These are phyloP conservation scores for Zingel zingel DNA, from an alignment of 2,113 vertebrate species.

Conservation along the genomic window DNA sequence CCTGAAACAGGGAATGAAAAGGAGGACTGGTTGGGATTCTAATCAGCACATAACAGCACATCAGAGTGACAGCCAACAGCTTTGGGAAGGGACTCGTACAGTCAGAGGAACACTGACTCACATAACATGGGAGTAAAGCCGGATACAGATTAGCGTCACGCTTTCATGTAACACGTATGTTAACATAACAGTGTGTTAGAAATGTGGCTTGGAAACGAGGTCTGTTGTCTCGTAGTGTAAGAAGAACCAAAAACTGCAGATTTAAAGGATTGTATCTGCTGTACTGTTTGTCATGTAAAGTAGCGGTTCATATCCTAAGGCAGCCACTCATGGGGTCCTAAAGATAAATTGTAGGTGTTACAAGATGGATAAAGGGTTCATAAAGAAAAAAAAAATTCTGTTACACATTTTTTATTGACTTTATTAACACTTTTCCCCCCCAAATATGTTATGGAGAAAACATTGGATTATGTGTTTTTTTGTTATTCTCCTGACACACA, in stretches of 20 bases:
- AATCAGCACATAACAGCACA: constrained; percentile 78
- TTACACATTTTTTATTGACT: background rate
- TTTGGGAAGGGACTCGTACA: constrained; percentile 48
- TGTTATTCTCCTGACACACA: background rate
- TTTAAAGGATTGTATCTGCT: background rate
- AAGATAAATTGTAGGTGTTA: background rate
- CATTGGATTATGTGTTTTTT: background rate
- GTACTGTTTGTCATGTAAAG: constrained; percentile 3
- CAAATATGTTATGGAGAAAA: background rate
- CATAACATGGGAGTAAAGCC: constrained; percentile 7
- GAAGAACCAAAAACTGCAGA: background rate
- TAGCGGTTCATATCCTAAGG: background rate
- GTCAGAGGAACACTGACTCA: constrained; percentile 13
- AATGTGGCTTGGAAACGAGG: background rate
- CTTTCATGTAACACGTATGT: background rate
- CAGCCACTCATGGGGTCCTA: background rate
- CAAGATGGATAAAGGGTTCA: too few species aligned
- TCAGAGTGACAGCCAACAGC: constrained; percentile 63
- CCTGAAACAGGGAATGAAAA: constrained; percentile 70
- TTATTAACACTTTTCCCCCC: too few species aligned
- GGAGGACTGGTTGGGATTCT: constrained; percentile 80
- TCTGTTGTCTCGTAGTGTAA: background rate
- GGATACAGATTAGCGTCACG: constrained; percentile 10
- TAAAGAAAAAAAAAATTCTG: background rate
- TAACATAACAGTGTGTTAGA: background rate